phyloP scores from a whole-genome alignment of 2,113 vertebrate genomes.

The Sceloporus undulatus region DNA sequence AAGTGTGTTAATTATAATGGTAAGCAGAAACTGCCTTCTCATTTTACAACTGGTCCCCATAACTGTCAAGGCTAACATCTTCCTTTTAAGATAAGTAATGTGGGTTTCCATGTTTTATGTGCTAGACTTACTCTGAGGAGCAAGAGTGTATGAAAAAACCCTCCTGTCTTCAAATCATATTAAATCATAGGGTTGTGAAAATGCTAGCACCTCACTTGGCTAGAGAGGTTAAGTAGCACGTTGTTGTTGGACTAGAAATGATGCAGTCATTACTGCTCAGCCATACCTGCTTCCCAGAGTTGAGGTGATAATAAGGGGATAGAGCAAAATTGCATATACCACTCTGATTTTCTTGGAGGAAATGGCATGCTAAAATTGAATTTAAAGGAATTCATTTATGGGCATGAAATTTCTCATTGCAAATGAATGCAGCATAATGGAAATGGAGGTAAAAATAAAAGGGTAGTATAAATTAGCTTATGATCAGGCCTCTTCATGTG shows the following conservation, averaged over 20 bases:
- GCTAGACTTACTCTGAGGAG: not conserved
- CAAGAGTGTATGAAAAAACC: not conserved
- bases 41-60: not conserved
- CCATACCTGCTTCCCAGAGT: not conserved
- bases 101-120: not conserved
- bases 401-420: constrained; percentile 46
- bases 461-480: constrained; percentile 24
- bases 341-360: not conserved
- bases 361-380: not conserved
- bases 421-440: constrained; percentile 30
- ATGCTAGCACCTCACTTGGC: not conserved
- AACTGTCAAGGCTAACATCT: not conserved
- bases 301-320: not conserved
- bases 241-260: not conserved
- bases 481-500: not conserved
- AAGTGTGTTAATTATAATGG: not conserved
- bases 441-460: constrained; percentile 23
- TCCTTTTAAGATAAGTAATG: not conserved
- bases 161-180: not conserved
- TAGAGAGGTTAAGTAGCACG: not conserved
- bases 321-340: not conserved
- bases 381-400: constrained; percentile 44
- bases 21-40: not conserved
- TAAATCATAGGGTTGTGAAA: not conserved
- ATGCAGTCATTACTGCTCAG: not conserved